Percentiles rank a stretch among this genome's conserved stretches.
Conservation (phyloP, 2,888 invertebrate genomes). For the Megamerina dolium region DNA sequence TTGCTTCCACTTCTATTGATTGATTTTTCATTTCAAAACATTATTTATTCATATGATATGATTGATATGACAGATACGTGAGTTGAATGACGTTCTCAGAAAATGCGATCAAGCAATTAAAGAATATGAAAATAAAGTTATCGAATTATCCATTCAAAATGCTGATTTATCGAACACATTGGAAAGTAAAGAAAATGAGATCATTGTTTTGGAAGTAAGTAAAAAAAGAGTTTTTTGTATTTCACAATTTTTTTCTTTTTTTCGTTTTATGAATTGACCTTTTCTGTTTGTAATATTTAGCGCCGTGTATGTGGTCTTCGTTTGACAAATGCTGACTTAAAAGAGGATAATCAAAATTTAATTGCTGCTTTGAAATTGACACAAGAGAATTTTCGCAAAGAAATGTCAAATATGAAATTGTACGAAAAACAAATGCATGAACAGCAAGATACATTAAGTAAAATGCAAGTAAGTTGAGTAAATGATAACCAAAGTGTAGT, state of each 20-base stretch:
- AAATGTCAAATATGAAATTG: conserved; percentile 28
- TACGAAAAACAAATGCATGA: conserved; percentile 29
- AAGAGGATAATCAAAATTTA: conserved; percentile 25
- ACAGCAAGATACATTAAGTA: conserved; percentile 31
- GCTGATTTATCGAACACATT: conserved; percentile 52
- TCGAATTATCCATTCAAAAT: conserved; percentile 48
- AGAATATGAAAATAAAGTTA: conserved; percentile 43
- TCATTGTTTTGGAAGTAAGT: too few relatives aligned
- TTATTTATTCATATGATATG: too few relatives aligned
- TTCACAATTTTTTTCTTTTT: background rate
- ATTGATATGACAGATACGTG: conserved; percentile 29
- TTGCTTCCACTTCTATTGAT: too few relatives aligned
- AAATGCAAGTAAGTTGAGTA: conserved; percentile 41
- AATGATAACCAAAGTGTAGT: too few relatives aligned
- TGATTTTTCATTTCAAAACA: too few relatives aligned
- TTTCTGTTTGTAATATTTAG: too few relatives aligned
- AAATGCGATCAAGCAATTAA: conserved; percentile 46
- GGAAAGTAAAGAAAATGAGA: conserved; percentile 54
- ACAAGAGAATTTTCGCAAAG: conserved; percentile 27
- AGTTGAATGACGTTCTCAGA: conserved; percentile 38
- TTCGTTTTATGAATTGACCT: background rate
- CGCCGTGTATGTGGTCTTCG: conserved; percentile 28
- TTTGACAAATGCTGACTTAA: conserved; percentile 27
- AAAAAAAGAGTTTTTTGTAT: background rate
- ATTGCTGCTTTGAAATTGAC: conserved; percentile 22